Percentiles rank a stretch among this genome's conserved stretches.
Evolutionary conservation across 2,888 invertebrate genomes (phyloP).

Genomic region (Chaetoderma sp.): DNA sequence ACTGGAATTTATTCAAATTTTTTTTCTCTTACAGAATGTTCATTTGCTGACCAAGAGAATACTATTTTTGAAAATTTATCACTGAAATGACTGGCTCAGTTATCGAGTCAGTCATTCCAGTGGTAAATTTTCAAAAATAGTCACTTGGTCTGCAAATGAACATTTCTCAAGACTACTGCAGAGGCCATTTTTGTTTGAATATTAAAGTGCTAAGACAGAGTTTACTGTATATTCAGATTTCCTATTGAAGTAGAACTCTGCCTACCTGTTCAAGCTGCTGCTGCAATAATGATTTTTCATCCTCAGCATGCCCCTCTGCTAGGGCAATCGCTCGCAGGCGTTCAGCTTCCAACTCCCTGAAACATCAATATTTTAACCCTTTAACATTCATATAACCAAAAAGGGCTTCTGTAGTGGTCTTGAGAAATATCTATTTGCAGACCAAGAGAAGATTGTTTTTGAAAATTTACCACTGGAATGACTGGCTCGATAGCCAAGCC

Average conservation of each 20-base stretch:
- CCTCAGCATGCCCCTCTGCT: conserved; percentile 50
- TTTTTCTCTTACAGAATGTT: too few relatives aligned
- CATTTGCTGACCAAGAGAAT: too few relatives aligned
- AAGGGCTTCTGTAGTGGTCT: neutral
- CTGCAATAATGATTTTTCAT: conserved; percentile 46
- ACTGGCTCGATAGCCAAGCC: too few relatives aligned
- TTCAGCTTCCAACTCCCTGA: conserved; percentile 54
- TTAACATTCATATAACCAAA: neutral
- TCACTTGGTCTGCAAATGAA: too few relatives aligned
- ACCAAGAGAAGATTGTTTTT: too few relatives aligned
- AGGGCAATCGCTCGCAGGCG: conserved; percentile 44
- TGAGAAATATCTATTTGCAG: too few relatives aligned
- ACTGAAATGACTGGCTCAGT: too few relatives aligned
- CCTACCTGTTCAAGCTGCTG: conserved; percentile 45
- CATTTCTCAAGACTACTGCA: neutral
- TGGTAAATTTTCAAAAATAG: too few relatives aligned
- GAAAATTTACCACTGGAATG: neutral
- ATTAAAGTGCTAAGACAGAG: neutral
- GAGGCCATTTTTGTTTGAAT: neutral
- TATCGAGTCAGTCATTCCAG: too few relatives aligned
- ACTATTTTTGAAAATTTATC: too few relatives aligned
- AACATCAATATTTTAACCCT: neutral
- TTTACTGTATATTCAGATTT: neutral
- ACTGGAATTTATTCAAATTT: too few relatives aligned
- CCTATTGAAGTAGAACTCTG: conserved; percentile 5